Base-by-base conservation (phyloP, 2,113 vertebrate genomes). In the Xiphophorus couchianus region DNA sequence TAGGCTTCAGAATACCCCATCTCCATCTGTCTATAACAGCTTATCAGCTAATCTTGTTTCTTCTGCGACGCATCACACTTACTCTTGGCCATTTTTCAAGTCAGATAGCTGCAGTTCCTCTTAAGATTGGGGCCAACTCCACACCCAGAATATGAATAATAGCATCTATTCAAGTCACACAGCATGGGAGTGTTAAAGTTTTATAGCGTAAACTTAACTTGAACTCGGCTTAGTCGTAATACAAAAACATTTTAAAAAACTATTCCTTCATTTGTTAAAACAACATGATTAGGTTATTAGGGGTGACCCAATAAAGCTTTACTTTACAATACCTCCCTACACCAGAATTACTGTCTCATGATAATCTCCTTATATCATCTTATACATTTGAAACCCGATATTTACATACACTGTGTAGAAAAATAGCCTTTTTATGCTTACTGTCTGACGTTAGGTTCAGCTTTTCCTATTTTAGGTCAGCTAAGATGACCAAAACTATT, bases 21-120 rank as follows among this genome's bases (percentile, higher is more conserved):
- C 27, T 9, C 86, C 86, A 81, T 91, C 79, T 89, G 85, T 79
- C 75, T 69, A 0, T 58, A 37, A 63, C 60, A 74, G 65, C 65
- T 67, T 44, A 71, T 62, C 54, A 60, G 77, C 70, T 74, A 75
- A 39, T 76, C 69, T 35, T 37, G 73, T 64, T 1, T 51, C 58
- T 14, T 44, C 69, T 63, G 58, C 74, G 44, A 44, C 25, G 22
- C 12, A 17, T 28, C 78, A 69, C 65, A 29, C 28, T 27, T 35
- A 58, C 33, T 67, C 51, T 58, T 25, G 37, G 39, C 13, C 37
- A 2, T 35, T 12, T 35, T 35, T 37, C 54, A 15, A 58, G 22
- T 31, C 11, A 35, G 6, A 62, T 8, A 42, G 30, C 68, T 68
- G 61, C 35, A 35, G 3, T 17, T n/a, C 35, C 10, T n/a, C 30